Conservation (phyloP, 2,797 vertebrate species). For the Rhinichthys osculus region DNA sequence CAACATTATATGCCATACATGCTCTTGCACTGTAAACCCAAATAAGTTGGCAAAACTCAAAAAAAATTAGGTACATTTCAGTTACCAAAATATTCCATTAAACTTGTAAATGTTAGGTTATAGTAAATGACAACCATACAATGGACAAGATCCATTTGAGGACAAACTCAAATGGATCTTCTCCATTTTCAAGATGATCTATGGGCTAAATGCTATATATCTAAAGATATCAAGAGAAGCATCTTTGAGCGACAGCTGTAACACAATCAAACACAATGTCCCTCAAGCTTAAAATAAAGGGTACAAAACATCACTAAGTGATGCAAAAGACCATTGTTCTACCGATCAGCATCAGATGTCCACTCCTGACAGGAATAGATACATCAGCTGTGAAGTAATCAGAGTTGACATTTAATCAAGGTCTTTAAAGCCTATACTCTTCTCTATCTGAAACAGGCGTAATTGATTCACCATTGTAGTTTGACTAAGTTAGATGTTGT, state of each 20-base stretch:
- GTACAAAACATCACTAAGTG: neutral
- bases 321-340: conserved; percentile 26
- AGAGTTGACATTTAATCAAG: conserved; percentile 63
- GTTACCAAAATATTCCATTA: neutral
- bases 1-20: neutral
- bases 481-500: conserved; percentile 44
- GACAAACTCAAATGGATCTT: neutral
- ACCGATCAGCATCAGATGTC: conserved; percentile 41
- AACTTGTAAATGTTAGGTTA: neutral
- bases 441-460: conserved; percentile 48
- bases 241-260: neutral
- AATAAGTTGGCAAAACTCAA: no score
- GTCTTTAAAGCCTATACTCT: conserved; percentile 52
- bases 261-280: conserved; percentile 1
- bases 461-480: conserved; percentile 55
- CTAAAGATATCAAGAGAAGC: neutral
- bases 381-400: conserved; percentile 49
- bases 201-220: neutral
- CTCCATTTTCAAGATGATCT: neutral
- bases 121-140: neutral
- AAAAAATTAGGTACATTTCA: no score
- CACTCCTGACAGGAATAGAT: conserved; percentile 37
- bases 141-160: no score
- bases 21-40: neutral
- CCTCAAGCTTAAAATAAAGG: conserved; percentile 20